phyloP scores from a whole-genome alignment of 2,888 invertebrate species.

The Lithodes maja region DNA sequence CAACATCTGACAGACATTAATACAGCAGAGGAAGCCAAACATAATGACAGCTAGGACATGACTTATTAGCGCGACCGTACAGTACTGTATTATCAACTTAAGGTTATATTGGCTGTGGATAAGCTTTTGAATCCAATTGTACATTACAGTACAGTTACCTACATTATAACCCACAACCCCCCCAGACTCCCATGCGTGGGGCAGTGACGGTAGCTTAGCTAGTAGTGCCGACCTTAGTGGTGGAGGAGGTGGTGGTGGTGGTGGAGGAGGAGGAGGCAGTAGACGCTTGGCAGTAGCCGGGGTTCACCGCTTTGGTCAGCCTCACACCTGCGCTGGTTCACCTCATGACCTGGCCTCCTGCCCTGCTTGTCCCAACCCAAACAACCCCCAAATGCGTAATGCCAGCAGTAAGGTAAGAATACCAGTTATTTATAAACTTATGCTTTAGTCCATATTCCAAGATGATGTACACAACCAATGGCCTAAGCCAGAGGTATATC shows the following conservation, averaged over 20 bases:
- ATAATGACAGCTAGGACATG: neutral
- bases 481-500: too few relatives aligned
- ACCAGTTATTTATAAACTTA: too few relatives aligned
- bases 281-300: conserved; percentile 44
- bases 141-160: too few relatives aligned
- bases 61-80: too few relatives aligned
- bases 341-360: conserved; percentile 62
- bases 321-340: conserved; percentile 48
- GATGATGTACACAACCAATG: too few relatives aligned
- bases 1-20: neutral
- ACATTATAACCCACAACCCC: neutral
- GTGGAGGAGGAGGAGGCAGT: conserved; percentile 36
- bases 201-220: conserved; percentile 57
- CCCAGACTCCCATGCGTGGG: conserved; percentile 50
- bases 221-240: conserved; percentile 25
- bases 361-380: conserved; percentile 24
- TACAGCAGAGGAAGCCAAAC: neutral
- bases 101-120: too few relatives aligned
- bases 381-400: neutral
- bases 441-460: too few relatives aligned
- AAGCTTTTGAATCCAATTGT: too few relatives aligned
- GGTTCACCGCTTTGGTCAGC: conserved; percentile 58
- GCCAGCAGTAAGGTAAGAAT: conserved; percentile 7
- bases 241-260: conserved; percentile 42
- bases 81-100: too few relatives aligned